Evolutionary conservation across 2,113 vertebrate genomes (phyloP).

Genomic region (Daubentonia madagascariensis): DNA sequence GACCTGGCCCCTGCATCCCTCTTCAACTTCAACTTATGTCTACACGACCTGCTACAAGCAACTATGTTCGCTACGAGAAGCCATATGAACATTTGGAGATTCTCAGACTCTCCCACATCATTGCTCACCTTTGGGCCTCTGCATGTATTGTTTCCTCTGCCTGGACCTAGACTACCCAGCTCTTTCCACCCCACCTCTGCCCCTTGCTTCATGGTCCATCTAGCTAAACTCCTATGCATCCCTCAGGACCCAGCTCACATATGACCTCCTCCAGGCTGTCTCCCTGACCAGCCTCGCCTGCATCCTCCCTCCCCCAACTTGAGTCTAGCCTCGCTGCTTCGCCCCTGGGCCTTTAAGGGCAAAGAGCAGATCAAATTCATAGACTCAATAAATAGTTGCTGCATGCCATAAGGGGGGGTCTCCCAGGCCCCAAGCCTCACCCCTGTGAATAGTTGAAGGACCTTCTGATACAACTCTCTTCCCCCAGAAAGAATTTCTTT

Average conservation of each 20-base stretch:
- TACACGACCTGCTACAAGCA: not conserved
- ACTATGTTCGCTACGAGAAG: not conserved
- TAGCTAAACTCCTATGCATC: not conserved
- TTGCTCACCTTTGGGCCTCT: not conserved
- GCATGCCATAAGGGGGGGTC: not conserved
- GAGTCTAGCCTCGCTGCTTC: not conserved
- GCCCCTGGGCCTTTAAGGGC: not conserved
- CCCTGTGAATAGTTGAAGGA: not conserved
- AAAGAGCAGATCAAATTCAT: not conserved
- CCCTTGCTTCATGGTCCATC: too few species aligned
- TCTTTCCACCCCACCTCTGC: not conserved
- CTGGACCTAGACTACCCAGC: not conserved
- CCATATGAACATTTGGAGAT: not conserved
- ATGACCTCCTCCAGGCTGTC: not conserved
- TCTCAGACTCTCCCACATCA: not conserved
- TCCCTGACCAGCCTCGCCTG: not conserved
- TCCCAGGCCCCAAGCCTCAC: not conserved
- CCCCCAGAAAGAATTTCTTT: not conserved
- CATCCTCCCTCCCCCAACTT: not conserved
- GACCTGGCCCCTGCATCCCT: not conserved
- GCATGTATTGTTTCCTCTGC: not conserved
- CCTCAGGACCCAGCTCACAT: not conserved
- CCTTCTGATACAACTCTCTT: not conserved
- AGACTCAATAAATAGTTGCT: not conserved
- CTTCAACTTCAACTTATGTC: not conserved